phyloP scores from a whole-genome alignment of 92 coral and sea anemone species.

The Epizoanthus illoricatus region DNA sequence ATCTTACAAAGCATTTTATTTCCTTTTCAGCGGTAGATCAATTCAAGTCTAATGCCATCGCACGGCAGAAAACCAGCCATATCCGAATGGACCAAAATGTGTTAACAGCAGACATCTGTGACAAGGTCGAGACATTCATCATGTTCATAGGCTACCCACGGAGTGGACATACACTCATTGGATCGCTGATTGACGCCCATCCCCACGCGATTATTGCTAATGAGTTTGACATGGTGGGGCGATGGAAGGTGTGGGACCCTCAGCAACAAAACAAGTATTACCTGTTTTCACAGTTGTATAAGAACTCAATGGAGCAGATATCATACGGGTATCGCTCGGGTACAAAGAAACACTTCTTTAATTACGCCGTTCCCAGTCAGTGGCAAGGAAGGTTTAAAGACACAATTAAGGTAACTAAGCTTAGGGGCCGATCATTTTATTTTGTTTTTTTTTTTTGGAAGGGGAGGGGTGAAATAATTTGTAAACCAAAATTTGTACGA shows the following conservation, averaged over 20 bases:
- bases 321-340: slow-evolving; percentile 61
- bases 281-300: slow-evolving; percentile 84
- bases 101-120: slow-evolving; percentile 49
- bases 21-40: background rate
- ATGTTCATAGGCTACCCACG: slow-evolving; percentile 93
- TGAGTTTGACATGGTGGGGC: slow-evolving; percentile 77
- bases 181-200: slow-evolving; percentile 95
- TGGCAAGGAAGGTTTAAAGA: slow-evolving; percentile 85
- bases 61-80: background rate
- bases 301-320: slow-evolving; percentile 68
- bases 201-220: slow-evolving; percentile 89
- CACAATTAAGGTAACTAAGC: slow-evolving; percentile 60
- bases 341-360: slow-evolving; percentile 40
- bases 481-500: no score
- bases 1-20: background rate
- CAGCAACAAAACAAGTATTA: slow-evolving; percentile 75
- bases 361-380: slow-evolving; percentile 77
- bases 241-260: slow-evolving; percentile 80
- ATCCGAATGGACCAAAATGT: background rate
- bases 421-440: no score
- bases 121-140: slow-evolving; percentile 68
- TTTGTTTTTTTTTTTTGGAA: no score
- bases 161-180: slow-evolving; percentile 92
- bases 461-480: no score
- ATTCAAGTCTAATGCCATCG: background rate